These are phyloP conservation scores for Eremophila alpestris DNA, from an alignment of 2,797 vertebrate species.

Conservation along the genomic window DNA sequence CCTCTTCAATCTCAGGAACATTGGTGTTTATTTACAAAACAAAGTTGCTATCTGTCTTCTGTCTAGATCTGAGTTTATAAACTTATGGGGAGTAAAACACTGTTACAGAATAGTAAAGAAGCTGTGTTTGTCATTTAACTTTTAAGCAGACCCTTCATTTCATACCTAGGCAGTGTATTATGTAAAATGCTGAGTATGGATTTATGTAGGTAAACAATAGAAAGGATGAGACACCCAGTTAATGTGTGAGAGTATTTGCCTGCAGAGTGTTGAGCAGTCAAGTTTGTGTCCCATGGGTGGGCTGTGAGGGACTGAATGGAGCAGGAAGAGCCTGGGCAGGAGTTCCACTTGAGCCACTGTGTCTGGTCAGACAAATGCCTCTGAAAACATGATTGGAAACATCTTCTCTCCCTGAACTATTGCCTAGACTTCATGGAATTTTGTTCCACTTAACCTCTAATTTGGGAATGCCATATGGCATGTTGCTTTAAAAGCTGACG, in stretches of 20 bases:
- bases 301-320: background rate
- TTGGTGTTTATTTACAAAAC: background rate
- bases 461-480: background rate
- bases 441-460: slow-evolving; percentile 11
- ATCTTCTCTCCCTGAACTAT: background rate
- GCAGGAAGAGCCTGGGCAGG: too few species aligned
- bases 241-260: background rate
- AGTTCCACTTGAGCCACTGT: background rate
- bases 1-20: background rate
- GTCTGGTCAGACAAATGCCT: background rate
- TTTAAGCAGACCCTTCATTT: background rate
- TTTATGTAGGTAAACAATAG: background rate
- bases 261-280: rapidly evolving
- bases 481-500: background rate
- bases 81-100: background rate
- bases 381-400: background rate
- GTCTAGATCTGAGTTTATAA: background rate
- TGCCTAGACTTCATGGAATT: background rate
- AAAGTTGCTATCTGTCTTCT: background rate
- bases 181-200: background rate
- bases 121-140: background rate
- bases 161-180: background rate
- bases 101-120: background rate
- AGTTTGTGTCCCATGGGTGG: rapidly evolving
- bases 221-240: rapidly evolving